phyloP scores from a whole-genome alignment of 92 coral and sea anemone genomes.

The Umimayanthus chanpuru region DNA sequence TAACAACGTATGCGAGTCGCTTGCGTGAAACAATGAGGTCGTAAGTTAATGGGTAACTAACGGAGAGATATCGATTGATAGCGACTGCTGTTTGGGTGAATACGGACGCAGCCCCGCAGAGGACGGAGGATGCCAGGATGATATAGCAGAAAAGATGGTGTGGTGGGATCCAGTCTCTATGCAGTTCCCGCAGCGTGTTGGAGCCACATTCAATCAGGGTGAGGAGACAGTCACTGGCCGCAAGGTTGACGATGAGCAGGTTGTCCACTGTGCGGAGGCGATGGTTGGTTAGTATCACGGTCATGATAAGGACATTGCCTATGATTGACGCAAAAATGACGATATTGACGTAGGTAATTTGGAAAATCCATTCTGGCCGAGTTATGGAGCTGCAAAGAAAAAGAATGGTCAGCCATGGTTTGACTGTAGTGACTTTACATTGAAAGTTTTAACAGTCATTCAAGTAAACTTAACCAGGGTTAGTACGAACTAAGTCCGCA shows the following conservation, averaged over 20 bases:
- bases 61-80: constrained; percentile 57
- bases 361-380: constrained; percentile 40
- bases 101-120: constrained; percentile 60
- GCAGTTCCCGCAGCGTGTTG: constrained; percentile 51
- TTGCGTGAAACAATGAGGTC: constrained; percentile 40
- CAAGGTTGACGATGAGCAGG: constrained; percentile 54
- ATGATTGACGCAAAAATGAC: constrained; percentile 43
- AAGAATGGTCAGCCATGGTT: neutral
- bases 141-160: constrained; percentile 48
- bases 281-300: constrained; percentile 40
- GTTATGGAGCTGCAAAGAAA: neutral
- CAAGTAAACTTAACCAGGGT: too few relatives aligned
- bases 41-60: constrained; percentile 50
- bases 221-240: constrained; percentile 59
- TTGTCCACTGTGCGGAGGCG: constrained; percentile 60
- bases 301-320: constrained; percentile 53
- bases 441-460: too few relatives aligned
- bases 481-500: too few relatives aligned
- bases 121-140: constrained; percentile 57
- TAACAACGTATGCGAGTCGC: constrained; percentile 23
- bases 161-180: constrained; percentile 51
- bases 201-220: constrained; percentile 55
- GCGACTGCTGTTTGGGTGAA: constrained; percentile 67
- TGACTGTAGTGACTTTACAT: neutral
- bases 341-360: constrained; percentile 43